phyloP scores from a whole-genome alignment of 2,797 vertebrate species.

The Hippoglossus hippoglossus region DNA sequence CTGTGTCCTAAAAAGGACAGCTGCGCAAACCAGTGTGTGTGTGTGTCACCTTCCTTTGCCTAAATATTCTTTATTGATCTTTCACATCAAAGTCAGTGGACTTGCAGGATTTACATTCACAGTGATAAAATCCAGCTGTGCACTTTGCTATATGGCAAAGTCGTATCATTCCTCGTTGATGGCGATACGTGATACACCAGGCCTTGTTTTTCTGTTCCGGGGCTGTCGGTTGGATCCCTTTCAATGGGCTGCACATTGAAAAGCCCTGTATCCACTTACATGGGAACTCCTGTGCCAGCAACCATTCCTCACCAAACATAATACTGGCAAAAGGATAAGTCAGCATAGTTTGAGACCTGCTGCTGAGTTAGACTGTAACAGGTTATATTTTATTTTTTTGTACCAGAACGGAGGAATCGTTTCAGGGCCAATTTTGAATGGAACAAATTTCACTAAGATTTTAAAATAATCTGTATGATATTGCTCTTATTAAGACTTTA shows the following conservation, averaged over 20 bases:
- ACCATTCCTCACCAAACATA: conserved; percentile 47
- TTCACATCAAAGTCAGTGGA: too few relatives aligned
- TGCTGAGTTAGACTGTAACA: not conserved
- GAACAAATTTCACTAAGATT: not conserved
- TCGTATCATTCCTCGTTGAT: conserved; percentile 48
- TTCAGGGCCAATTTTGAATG: not conserved
- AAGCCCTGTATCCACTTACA: conserved; percentile 81
- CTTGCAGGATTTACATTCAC: not conserved
- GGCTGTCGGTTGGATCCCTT: conserved; percentile 61
- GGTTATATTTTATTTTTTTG: not conserved
- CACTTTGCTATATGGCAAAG: conserved; percentile 20
- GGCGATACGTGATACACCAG: conserved; percentile 66
- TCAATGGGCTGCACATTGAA: conserved; percentile 73
- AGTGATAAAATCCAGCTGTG: conserved; percentile 32
- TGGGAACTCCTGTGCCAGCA: conserved; percentile 71
- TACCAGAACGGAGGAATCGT: not conserved
- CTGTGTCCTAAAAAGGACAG: too few relatives aligned
- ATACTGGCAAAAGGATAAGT: conserved; percentile 27
- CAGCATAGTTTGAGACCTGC: conserved; percentile 11
- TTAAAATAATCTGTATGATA: not conserved
- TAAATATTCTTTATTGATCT: too few relatives aligned
- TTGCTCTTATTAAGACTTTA: not conserved
- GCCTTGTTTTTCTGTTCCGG: conserved; percentile 60
- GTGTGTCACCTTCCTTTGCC: too few relatives aligned
- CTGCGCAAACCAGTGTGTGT: too few relatives aligned